Evolutionary conservation across 2,797 vertebrate species (phyloP), one percentile per base, ranked within the genome.

Genomic region (Pipistrellus kuhlii): DNA sequence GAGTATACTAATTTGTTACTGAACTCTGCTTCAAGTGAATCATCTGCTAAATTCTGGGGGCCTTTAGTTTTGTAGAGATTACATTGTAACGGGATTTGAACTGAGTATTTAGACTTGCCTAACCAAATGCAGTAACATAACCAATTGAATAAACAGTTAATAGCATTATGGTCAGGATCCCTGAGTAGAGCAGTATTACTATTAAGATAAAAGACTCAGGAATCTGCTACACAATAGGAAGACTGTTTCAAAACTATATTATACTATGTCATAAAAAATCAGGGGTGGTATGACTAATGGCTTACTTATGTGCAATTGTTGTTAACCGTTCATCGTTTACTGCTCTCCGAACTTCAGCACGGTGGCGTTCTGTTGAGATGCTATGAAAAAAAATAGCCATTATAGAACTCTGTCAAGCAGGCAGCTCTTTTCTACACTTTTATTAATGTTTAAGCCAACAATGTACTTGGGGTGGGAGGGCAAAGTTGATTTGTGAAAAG

Each of bases 291-390:
- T 48, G 64, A 97, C 51, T 93, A 80, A 69, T 72, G 91, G 98
- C 99, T 99, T 98, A 99, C 99, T 99, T 99, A 98, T 99, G 99
- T 17, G 99, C 99, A 77, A 99, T 99, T 6, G 99, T 99, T 91
- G 99, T 99, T 96, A 99, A 98, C 46, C 99, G 99, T 83, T 99
- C 99, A 98, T 99, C 99, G 10, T 99, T 99, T 73, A 99, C 99
- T 6, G 99, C 99, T 96, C 99, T 98, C 96, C 99, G 99, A 82
- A 99, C 99, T 96, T 99, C 99, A 20, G 99, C 99, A 0, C 99
- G 99, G 95, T 99, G 99, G 0, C 99, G 98, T 95, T 99, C 99
- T 0, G 99, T 99, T 77, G 99, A 99, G 98, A 99, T 99, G 92
- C 99, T 99, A 97, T 59, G 55, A 88, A 91, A 93, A 94, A 94